phyloP scores from a whole-genome alignment of 1,140 invertebrate species.

The Theocolax elegans region DNA sequence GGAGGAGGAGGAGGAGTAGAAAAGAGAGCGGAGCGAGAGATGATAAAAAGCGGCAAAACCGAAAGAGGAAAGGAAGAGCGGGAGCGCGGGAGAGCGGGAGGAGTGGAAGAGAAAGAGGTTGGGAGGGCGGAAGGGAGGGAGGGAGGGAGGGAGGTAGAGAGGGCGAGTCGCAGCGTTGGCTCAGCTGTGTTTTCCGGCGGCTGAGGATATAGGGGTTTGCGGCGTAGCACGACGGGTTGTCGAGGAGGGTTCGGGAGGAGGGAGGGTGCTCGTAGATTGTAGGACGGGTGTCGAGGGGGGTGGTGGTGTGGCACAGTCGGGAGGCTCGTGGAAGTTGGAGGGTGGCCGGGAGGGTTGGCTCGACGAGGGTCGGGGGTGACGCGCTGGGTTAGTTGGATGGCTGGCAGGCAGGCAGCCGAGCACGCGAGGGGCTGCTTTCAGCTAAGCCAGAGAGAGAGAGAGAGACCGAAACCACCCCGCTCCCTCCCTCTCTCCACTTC shows the following conservation, averaged over 20 bases:
- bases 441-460: constrained; percentile 57
- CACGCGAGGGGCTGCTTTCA: constrained; percentile 61
- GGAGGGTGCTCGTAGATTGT: constrained; percentile 49
- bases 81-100: constrained; percentile 23
- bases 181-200: constrained; percentile 62
- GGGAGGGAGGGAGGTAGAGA: constrained; percentile 5
- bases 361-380: constrained; percentile 29
- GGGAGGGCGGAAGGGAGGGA: constrained; percentile 6
- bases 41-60: constrained; percentile 36
- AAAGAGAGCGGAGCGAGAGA: background rate
- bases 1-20: constrained; percentile 10
- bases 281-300: constrained; percentile 41
- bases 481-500: background rate
- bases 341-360: constrained; percentile 26
- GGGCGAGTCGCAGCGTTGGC: constrained; percentile 54
- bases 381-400: constrained; percentile 54
- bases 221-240: constrained; percentile 46
- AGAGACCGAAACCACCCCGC: constrained; percentile 44
- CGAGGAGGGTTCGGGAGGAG: constrained; percentile 32
- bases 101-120: constrained; percentile 22
- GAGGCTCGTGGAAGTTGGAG: constrained; percentile 49
- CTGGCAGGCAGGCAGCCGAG: constrained; percentile 53
- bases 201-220: constrained; percentile 55
- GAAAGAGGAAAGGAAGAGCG: constrained; percentile 15
- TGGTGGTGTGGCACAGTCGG: constrained; percentile 38